phyloP scores from a whole-genome alignment of 1,140 invertebrate genomes.

The Drosophila yakuba region DNA sequence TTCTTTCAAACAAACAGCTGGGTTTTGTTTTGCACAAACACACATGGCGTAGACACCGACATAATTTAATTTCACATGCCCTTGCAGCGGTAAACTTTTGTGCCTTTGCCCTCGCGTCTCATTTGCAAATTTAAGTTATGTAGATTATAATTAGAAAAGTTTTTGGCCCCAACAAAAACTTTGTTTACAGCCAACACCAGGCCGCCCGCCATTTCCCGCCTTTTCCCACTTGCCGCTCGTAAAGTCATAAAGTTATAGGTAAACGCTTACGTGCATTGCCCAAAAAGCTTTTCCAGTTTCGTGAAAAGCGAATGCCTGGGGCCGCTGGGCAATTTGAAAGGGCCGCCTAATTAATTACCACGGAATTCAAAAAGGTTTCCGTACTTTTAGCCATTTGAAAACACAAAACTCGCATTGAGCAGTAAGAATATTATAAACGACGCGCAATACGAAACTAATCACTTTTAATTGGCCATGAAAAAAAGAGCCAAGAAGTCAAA shows the following conservation, averaged over 20 bases:
- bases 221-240: conserved; percentile 19
- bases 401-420: conserved; percentile 12
- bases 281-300: conserved; percentile 20
- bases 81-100: conserved; percentile 63
- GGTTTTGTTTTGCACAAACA: conserved; percentile 16
- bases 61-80: conserved; percentile 80
- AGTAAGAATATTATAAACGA: conserved; percentile 61
- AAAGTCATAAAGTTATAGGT: conserved; percentile 83
- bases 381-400: conserved; percentile 28
- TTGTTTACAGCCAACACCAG: conserved; percentile 46
- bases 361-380: conserved; percentile 68
- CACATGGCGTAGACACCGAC: conserved; percentile 29
- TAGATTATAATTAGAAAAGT: conserved; percentile 83
- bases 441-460: conserved; percentile 77
- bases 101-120: conserved; percentile 67
- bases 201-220: conserved; percentile 7
- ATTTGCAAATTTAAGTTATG: conserved; percentile 76
- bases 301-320: not conserved
- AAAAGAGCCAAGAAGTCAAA: conserved; percentile 25
- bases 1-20: conserved; percentile 67
- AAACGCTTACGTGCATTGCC: conserved; percentile 79
- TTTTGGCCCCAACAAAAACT: conserved; percentile 64
- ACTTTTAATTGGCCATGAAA: conserved; percentile 68
- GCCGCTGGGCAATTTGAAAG: conserved; percentile 56
- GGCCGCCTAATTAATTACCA: conserved; percentile 72